A percentile compares a stretch with the other conserved stretches of the same genome.
Evolutionary conservation across 2,888 invertebrate genomes (phyloP).

Genomic region (Lithophane ornitopus): DNA sequence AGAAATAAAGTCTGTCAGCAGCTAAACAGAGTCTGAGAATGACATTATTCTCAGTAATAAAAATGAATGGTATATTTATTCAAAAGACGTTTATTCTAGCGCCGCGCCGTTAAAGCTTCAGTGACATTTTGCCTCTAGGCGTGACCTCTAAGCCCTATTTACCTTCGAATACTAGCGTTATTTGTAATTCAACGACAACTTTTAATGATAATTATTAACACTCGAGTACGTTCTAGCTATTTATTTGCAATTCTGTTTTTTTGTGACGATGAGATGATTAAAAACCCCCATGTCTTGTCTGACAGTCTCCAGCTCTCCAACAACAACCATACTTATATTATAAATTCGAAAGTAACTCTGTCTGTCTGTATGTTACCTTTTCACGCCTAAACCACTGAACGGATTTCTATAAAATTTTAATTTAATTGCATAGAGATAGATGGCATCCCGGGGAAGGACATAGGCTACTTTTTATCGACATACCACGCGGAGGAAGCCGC

Average conservation of each 20-base stretch:
- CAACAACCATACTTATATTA: no score
- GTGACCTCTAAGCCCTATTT: constrained; percentile 65
- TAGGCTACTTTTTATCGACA: no score
- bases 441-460: no score
- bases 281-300: constrained; percentile 27
- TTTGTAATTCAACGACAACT: constrained; percentile 60
- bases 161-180: constrained; percentile 56
- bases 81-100: constrained; percentile 19
- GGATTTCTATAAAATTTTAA: no score
- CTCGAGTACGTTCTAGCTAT: constrained; percentile 14
- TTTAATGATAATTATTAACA: constrained; percentile 51
- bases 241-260: constrained; percentile 30
- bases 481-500: no score
- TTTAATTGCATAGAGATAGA: no score
- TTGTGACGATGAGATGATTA: constrained; percentile 49
- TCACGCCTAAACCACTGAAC: no score
- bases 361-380: no score
- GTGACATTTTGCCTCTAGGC: constrained; percentile 25
- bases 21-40: constrained; percentile 9
- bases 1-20: constrained; percentile 18
- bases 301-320: constrained; percentile 13
- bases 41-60: constrained; percentile 31
- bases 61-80: constrained; percentile 40
- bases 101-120: constrained; percentile 33
- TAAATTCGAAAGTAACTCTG: no score